These are phyloP conservation scores for Ginglymostoma cirratum DNA, from an alignment of 2,113 vertebrate species.

Conservation along the genomic window DNA sequence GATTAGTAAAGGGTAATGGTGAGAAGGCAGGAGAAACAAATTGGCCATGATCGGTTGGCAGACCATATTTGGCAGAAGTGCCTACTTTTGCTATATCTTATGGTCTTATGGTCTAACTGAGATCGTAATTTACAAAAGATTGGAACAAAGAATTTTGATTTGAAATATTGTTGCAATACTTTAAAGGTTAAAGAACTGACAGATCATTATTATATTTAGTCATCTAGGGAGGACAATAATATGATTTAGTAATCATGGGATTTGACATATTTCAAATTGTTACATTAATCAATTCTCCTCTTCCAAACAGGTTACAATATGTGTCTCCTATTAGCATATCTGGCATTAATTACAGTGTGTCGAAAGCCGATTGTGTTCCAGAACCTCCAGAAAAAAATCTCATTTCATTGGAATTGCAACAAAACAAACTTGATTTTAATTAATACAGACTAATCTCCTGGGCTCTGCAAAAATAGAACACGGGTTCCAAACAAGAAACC, in stretches of 20 bases:
- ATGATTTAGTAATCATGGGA: not conserved
- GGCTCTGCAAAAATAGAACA: constrained; percentile 17
- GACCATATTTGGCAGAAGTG: too few species aligned
- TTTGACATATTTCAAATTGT: not conserved
- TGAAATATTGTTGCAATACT: not conserved
- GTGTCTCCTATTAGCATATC: not conserved
- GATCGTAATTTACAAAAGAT: not conserved
- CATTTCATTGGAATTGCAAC: constrained; percentile 8
- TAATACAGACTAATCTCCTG: not conserved
- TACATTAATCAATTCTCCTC: constrained; percentile 1
- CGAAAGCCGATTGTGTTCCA: not conserved
- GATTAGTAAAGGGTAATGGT: too few species aligned
- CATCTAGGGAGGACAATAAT: not conserved
- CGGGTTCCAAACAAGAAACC: constrained; percentile 10
- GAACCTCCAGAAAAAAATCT: not conserved
- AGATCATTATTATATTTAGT: not conserved
- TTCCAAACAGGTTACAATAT: not conserved
- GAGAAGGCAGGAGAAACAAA: too few species aligned
- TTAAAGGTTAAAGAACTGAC: not conserved
- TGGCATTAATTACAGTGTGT: not conserved
- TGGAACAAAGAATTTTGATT: not conserved
- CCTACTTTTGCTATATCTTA: too few species aligned
- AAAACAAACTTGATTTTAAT: not conserved
- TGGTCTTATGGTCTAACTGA: not conserved
- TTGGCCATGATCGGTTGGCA: too few species aligned